Base-by-base conservation (phyloP, 2,888 invertebrate genomes). In the Aplocera efformata region DNA sequence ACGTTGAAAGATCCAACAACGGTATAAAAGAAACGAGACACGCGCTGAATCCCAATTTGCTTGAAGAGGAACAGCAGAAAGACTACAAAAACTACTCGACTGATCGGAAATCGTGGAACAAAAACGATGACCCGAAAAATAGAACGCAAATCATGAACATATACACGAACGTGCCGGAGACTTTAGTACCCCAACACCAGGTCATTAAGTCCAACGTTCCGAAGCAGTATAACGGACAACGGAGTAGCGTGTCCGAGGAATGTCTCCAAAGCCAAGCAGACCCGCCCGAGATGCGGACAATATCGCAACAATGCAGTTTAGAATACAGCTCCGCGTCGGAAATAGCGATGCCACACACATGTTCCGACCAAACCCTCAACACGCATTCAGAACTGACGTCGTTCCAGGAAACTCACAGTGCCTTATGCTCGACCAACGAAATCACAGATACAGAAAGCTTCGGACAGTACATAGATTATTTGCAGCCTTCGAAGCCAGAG, bases 291-390 rank as follows among this genome's bases (percentile, higher is more conserved):
- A 89, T 92, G 88, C 79, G 92, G 11, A 92, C 92, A 0, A 91
- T 93, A 17, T 93, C 93, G 0, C 93, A 93, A 55, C 93, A 93
- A 52, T 93, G 93, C 56, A 93, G 92, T 42, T 74, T 93, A 30
- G 93, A 93, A 60, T 93, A 92, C 58, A 92, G 91, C 48, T 92
- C 93, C 0, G 90, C 90, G 0, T 89, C 89, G 1, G 88, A 89
- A 67, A 84, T 83, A 50, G 89, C 89, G 0, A 78, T 89, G 69
- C 89, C 89, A 0, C 81, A 88, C 48, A 85, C 89, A 0, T 88
- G 83, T 48, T 89, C 89, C 0, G 89, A 89, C 25, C 88, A 86
- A 63, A 88, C 88, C 0, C 47, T 89, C 8, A 85, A 89, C 57
- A 88, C 88, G 0, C 88, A 83, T 49, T 88, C 89, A 1, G 88